Percentiles rank a stretch among this genome's conserved stretches.
Conservation (phyloP, 2,888 invertebrate genomes). For the Orthosia cruda region DNA sequence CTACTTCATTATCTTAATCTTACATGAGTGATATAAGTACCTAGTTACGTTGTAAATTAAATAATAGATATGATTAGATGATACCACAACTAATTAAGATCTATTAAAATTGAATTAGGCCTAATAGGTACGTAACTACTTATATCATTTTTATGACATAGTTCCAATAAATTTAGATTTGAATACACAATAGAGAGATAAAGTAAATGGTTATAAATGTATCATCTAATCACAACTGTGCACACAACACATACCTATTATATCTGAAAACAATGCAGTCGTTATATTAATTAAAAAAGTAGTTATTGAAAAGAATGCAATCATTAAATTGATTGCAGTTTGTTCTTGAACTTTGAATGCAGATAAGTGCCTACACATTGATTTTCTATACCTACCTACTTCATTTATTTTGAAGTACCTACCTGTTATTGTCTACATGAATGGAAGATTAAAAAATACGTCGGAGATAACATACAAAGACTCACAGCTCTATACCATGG, state of each 20-base stretch:
- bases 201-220: neutral
- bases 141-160: neutral
- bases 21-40: neutral
- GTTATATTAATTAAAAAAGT: neutral
- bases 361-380: neutral
- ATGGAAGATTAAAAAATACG: neutral
- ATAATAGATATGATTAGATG: conserved; percentile 7
- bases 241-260: neutral
- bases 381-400: neutral
- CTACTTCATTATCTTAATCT: conserved; percentile 7
- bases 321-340: conserved; percentile 14
- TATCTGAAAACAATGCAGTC: conserved; percentile 26
- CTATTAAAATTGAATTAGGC: neutral
- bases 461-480: no score
- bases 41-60: neutral
- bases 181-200: conserved; percentile 8
- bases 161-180: neutral
- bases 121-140: neutral
- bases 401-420: neutral
- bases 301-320: conserved; percentile 10
- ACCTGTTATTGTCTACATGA: neutral
- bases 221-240: conserved; percentile 8
- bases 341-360: conserved; percentile 29
- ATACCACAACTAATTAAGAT: neutral
- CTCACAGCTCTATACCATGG: no score